These are phyloP conservation scores for Polylopha cassiicola DNA, from an alignment of 2,888 invertebrate genomes.

Conservation along the genomic window DNA sequence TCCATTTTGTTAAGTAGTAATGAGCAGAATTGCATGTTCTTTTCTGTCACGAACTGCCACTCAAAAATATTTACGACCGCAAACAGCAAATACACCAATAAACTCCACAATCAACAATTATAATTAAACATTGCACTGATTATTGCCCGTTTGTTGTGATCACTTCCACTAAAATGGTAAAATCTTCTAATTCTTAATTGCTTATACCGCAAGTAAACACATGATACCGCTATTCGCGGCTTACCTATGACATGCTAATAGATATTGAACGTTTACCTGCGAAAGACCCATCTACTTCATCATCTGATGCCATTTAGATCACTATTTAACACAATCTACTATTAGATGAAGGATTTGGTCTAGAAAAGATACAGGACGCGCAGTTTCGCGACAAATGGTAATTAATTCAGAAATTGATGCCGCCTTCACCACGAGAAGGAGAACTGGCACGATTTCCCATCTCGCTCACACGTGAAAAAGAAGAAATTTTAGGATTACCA, in stretches of 20 bases:
- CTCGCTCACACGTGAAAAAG: conserved; percentile 50
- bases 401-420: conserved; percentile 78
- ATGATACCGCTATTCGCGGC: conserved; percentile 78
- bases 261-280: conserved; percentile 84
- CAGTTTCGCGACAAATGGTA: conserved; percentile 78
- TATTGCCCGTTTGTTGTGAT: conserved; percentile 26
- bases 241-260: conserved; percentile 76
- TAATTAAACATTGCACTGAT: conserved; percentile 8
- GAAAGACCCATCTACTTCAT: conserved; percentile 90
- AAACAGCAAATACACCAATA: conserved; percentile 58
- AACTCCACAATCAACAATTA: conserved; percentile 23
- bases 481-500: conserved; percentile 36
- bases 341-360: conserved; percentile 58
- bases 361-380: conserved; percentile 75
- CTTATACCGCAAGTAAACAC: conserved; percentile 77
- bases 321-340: conserved; percentile 58
- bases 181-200: conserved; percentile 73
- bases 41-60: conserved; percentile 77
- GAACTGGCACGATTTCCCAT: conserved; percentile 55
- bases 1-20: conserved; percentile 86
- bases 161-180: conserved; percentile 37
- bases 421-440: conserved; percentile 70
- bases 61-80: conserved; percentile 74
- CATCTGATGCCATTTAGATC: conserved; percentile 88
- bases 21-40: conserved; percentile 83